Base-by-base conservation (phyloP, 2,113 vertebrate genomes). In the Psophia crepitans region DNA sequence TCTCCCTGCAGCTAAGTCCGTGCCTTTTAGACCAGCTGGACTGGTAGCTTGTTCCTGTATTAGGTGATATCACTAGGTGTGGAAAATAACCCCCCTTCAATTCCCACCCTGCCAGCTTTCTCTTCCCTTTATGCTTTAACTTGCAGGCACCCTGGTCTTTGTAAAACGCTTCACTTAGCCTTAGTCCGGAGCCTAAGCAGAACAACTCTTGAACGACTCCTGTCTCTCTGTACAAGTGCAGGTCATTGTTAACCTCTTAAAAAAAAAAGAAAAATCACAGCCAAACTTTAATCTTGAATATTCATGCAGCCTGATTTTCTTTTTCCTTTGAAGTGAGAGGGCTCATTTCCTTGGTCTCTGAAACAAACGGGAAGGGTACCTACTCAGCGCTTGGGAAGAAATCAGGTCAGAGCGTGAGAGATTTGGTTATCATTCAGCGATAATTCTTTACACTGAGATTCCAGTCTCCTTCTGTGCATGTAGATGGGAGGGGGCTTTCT, bases 281-380 rank as follows among this genome's bases (percentile, higher is more conserved):
- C 35, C 33, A 41, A 23, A 30, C 27, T 76, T 95, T 88, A 33
- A 46, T 63, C 70, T 78, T 79, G 30, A 51, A 32, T 69, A n/a
- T 48, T 5, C 21, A 57, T 30, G 18, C 41, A 84, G 54, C 11
- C 35, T 35, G 24, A 39, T 87, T 83, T 76, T 37, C 46, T 35
- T 60, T 49, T 69, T 82, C 35, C 76, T 85, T 43, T 81, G 73
- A 87, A 66, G n/a, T 53, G 60, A 87, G 60, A 87, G 33, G 14
- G 58, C 26, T 90, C 5, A 1, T 61, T 89, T 77, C 43, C 74
- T 77, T 60, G 33, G n/a, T 70, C 23, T 71, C 14, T 83, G 35
- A 91, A 90, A 26, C 56, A 57, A 79, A 16, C 43, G 84, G 65
- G n/a, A 68, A 35, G 0, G 0, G 41, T 35, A 2, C 1, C 0